Evolutionary conservation across 1,140 invertebrate genomes (phyloP), one percentile per base, ranked within the genome.

Genomic region (Nixonia krombeini): DNA sequence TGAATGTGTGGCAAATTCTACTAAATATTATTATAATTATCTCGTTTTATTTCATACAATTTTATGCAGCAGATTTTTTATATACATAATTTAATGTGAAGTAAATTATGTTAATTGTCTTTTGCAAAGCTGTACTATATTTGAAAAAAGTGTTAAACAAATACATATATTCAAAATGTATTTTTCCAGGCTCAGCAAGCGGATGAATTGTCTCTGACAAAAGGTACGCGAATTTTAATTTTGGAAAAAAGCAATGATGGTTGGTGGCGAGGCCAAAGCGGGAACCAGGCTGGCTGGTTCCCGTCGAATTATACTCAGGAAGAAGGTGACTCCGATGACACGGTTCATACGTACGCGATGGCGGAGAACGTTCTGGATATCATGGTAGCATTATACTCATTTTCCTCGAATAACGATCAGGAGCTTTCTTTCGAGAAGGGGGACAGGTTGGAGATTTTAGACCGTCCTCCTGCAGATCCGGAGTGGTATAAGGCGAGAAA

Each of bases 191-290:
- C 97, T 18, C 95, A 98, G 86, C 96, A 99, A 85, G 89, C 94
- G 1, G 98, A 99, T 80, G 98, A 99, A 83, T 85, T 99, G 4
- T 93, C 96, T 1, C 87, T 99, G 33, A 92, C 93, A 28, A 95
- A 95, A 87, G 96, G 96, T 53, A 94, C 93, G 21, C 87, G 94
- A 71, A 96, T 99, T 52, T 87, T 96, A 51, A 99, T 99, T 63
- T 86, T 99, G 53, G 98, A 99, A 85, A 99, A 99, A 86, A 98
- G 96, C 69, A 97, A 96, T 65, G 98, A 99, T 88, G 98, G 98
- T 21, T 99, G 98, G 98, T 99, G 97, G 97, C 90, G 96, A 76
- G 98, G 97, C 18, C 94, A 96, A 86, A 94, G 90, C 83, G 91
- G 88, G 78, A 91, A 87, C 74, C 89, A 87, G 72, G 91, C 90